Conservation (phyloP, 64 coral and sea anemone genomes). For the Porites australiensis region DNA sequence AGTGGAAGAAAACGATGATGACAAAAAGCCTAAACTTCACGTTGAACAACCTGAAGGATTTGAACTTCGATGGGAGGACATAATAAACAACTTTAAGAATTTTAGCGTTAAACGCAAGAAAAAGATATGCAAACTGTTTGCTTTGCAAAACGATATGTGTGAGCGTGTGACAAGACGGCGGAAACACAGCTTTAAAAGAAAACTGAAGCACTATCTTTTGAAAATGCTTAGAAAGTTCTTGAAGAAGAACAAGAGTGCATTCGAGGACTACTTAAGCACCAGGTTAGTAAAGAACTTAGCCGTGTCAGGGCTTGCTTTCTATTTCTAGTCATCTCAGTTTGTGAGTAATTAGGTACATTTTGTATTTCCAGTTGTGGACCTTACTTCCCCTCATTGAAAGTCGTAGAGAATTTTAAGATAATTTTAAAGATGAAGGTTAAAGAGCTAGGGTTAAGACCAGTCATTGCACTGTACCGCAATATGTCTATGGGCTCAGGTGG, state of each 20-base stretch:
- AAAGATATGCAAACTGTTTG: slow-evolving; percentile 35
- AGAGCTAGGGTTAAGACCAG: no score
- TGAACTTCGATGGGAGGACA: slow-evolving; percentile 50
- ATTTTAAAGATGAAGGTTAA: no score
- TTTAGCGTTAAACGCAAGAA: slow-evolving; percentile 12
- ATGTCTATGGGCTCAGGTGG: no score
- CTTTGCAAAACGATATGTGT: slow-evolving; percentile 2
- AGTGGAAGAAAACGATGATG: slow-evolving; percentile 7
- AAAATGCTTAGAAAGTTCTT: slow-evolving; percentile 42
- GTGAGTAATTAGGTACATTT: no score
- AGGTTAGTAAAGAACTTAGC: not conserved
- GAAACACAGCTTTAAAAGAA: slow-evolving; percentile 19
- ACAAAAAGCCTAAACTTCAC: not conserved
- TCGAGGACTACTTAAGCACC: slow-evolving; percentile 20
- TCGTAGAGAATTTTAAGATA: no score
- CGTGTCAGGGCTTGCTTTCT: not conserved
- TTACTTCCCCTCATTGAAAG: no score
- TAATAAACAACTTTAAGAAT: slow-evolving; percentile 46
- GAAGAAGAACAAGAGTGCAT: slow-evolving; percentile 30
- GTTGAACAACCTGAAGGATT: slow-evolving; percentile 41
- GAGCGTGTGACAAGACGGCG: not conserved
- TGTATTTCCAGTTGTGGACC: no score
- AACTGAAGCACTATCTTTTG: slow-evolving; percentile 30
- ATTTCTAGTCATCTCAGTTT: no score
- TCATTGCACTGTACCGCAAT: no score